phyloP scores from a whole-genome alignment of 2,888 invertebrate genomes.

The Trissonchulus sp. region DNA sequence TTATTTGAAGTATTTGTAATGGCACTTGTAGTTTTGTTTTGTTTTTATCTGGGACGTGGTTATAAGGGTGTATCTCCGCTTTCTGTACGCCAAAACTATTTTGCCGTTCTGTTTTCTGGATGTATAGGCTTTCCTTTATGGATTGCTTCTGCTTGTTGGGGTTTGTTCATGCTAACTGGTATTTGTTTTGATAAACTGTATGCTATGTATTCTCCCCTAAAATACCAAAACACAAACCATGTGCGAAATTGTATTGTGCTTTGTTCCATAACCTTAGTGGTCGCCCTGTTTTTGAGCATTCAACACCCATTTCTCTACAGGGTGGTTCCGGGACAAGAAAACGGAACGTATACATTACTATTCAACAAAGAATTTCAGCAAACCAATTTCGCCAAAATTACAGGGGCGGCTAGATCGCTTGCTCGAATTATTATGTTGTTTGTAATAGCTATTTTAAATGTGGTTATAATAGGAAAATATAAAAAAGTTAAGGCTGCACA shows the following conservation, averaged over 20 bases:
- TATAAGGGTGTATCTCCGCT: not conserved
- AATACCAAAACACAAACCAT: not conserved
- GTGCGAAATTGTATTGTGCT: not conserved
- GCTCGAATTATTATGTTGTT: not conserved
- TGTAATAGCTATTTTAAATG: not conserved
- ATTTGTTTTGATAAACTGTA: not conserved
- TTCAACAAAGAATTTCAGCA: not conserved
- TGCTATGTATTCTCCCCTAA: not conserved
- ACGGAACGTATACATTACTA: not conserved
- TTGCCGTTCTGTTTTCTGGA: not conserved
- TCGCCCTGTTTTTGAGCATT: not conserved
- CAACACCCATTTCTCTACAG: not conserved
- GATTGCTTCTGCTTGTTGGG: not conserved
- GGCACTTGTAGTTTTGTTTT: not conserved
- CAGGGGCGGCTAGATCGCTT: not conserved
- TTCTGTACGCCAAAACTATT: not conserved
- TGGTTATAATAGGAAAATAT: not conserved
- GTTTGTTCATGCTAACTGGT: not conserved
- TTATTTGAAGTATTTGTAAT: not conserved
- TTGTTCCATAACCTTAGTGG: not conserved
- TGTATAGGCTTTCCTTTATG: not conserved
- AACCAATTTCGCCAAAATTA: not conserved
- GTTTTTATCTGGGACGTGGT: not conserved
- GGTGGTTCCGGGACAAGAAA: not conserved
- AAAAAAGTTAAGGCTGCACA: not conserved